These are phyloP conservation scores for Eriocheir sinensis DNA, from an alignment of 1,140 invertebrate species.

Conservation along the genomic window DNA sequence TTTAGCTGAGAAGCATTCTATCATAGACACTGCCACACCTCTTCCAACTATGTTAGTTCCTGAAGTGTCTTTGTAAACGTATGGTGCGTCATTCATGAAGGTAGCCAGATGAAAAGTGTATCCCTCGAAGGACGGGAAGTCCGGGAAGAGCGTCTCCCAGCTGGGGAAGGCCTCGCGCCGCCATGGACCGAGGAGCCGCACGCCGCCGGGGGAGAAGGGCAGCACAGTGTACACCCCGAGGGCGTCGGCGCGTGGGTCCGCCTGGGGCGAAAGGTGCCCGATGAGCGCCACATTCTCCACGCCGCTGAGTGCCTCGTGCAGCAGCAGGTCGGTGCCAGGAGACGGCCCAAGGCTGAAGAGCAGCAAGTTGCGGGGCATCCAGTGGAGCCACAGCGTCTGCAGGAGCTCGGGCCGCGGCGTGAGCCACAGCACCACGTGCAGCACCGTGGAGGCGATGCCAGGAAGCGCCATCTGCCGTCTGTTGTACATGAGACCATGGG, in stretches of 20 bases:
- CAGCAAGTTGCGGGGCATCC: constrained; percentile 2
- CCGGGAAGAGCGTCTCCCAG: neutral
- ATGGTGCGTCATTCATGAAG: neutral
- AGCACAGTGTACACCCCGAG: constrained; percentile 17
- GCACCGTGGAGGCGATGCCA: no score
- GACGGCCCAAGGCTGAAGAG: constrained; percentile 26
- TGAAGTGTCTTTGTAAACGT: neutral
- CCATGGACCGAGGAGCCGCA: neutral
- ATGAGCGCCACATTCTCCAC: constrained; percentile 8
- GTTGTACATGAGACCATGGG: no score
- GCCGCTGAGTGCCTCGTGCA: neutral
- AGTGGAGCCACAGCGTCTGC: no score
- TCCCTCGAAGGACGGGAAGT: constrained; percentile 24
- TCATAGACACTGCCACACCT: neutral
- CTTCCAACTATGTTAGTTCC: neutral
- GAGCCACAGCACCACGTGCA: no score
- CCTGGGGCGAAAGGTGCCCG: neutral
- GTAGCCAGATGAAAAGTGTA: constrained; percentile 34
- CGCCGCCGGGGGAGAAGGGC: constrained; percentile 13
- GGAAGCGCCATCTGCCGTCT: no score
- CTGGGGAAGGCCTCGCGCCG: neutral
- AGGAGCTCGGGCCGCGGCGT: no score
- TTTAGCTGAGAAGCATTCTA: neutral
- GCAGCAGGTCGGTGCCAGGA: neutral
- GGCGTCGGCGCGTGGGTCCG: neutral